Base-by-base conservation (phyloP, 2,797 vertebrate genomes). In the Enteromius radiatus region DNA sequence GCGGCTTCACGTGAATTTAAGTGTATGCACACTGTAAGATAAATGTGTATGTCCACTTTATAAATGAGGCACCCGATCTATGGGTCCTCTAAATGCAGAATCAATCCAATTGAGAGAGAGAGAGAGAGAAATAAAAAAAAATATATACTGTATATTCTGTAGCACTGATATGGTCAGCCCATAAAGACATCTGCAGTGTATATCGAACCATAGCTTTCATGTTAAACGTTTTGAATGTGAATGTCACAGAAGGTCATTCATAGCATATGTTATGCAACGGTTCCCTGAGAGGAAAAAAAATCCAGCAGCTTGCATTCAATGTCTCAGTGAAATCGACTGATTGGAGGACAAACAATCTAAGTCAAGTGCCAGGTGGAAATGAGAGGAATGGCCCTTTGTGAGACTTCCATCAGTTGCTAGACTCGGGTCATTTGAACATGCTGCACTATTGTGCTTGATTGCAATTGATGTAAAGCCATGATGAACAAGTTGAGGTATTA, bases 371-470 rank as follows among this genome's bases (percentile, higher is more conserved):
- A 85, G 77, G 82, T 84, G 78, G 80, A 83, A 85, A 85, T 75
- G 86, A 89, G 76, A 84, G 87, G 38, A 41, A 85, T 82, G 49
- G 36, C 78, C 86, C 82, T 88, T 80, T 87, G 84, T 78, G 84
- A 88, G 87, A 85, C 86, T 87, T 92, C 88, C 87, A 91, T 92
- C 90, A 89, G 84, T 88, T 86, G 90, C 84, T 90, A 88, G 76
- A 86, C 86, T 78, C 84, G 47, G 80, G 81, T 79, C 86, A 83
- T 15, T 87, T 80, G 68, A 90, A 85, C 78, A 28, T 86, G 86
- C 87, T 88, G 87, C 88, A 88, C 87, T 73, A 88, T 76, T 82
- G 82, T 64, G 26, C 86, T 85, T 81, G 84, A 76, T 69, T 36
- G 31, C 78, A 70, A 75, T 91, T 77, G 21, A 88, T 86, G 74